Conservation (phyloP, 2,888 invertebrate genomes). For the Drosophila colorata region DNA sequence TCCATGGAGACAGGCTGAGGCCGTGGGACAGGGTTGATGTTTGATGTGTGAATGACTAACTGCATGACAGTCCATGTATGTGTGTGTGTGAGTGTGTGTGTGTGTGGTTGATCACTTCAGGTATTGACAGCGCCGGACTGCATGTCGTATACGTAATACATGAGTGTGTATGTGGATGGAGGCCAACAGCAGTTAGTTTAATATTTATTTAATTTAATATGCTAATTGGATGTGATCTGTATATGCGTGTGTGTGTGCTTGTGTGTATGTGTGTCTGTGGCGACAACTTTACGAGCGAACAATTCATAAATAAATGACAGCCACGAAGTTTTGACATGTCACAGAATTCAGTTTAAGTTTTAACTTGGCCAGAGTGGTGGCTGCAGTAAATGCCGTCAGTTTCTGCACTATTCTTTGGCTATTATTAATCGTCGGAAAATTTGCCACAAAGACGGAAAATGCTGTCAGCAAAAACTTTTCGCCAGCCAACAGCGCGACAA, state of each 20-base stretch:
- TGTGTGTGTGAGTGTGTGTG: constrained; percentile 20
- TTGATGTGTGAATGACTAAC: constrained; percentile 80
- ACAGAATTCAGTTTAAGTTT: constrained; percentile 71
- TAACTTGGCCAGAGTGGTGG: constrained; percentile 31
- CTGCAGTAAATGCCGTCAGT: constrained; percentile 25
- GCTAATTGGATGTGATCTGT: constrained; percentile 82
- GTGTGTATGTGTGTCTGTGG: constrained; percentile 49
- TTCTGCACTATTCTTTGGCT: constrained; percentile 48
- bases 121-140: constrained; percentile 73
- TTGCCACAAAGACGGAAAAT: constrained; percentile 68
- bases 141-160: constrained; percentile 50
- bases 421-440: constrained; percentile 80
- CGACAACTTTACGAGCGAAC: constrained; percentile 72
- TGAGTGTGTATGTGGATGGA: constrained; percentile 27
- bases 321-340: constrained; percentile 73
- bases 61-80: constrained; percentile 68
- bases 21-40: constrained; percentile 45
- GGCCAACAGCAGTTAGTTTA: constrained; percentile 77
- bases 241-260: constrained; percentile 38
- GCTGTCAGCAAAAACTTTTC: constrained; percentile 66
- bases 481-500: constrained; percentile 67
- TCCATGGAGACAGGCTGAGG: constrained; percentile 65
- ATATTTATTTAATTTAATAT: constrained; percentile 84
- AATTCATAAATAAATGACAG: constrained; percentile 79
- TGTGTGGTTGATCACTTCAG: constrained; percentile 72